Evolutionary conservation across 2,888 invertebrate species (phyloP).

Genomic region (Chrysolina oricalcia): DNA sequence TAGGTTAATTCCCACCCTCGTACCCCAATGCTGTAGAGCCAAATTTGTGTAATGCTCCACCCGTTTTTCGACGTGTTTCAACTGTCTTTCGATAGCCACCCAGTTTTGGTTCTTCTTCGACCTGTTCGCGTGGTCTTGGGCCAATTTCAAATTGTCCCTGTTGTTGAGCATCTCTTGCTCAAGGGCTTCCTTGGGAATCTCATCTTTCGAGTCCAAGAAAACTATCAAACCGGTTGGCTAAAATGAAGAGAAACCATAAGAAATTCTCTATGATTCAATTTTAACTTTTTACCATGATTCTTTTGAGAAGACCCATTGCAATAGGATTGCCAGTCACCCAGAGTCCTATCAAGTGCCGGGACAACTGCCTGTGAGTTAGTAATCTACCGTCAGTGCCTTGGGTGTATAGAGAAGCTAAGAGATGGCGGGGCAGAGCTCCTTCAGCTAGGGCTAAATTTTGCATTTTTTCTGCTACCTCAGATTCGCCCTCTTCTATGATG

Average conservation of each 20-base stretch:
- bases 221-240: conserved; percentile 94
- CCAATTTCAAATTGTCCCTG: conserved; percentile 96
- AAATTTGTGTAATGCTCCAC: conserved; percentile 81
- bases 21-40: conserved; percentile 84
- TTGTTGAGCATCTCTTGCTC: conserved; percentile 84
- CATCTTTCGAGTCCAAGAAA: conserved; percentile 91
- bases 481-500: conserved; percentile 96
- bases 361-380: conserved; percentile 91
- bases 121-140: conserved; percentile 84
- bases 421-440: conserved; percentile 94
- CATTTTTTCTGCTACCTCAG: conserved; percentile 94
- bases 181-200: conserved; percentile 83
- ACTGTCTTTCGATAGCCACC: conserved; percentile 81
- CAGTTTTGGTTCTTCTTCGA: conserved; percentile 81
- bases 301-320: conserved; percentile 87
- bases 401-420: conserved; percentile 92
- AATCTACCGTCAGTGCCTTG: conserved; percentile 85
- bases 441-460: conserved; percentile 96
- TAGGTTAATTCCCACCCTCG: conserved; percentile 74
- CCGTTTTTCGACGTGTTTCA: conserved; percentile 88
- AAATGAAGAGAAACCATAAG: not conserved
- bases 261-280: not conserved
- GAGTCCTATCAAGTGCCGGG: conserved; percentile 92
- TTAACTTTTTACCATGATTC: conserved; percentile 84
- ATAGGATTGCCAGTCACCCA: conserved; percentile 97